A percentile compares a stretch with the other conserved stretches of the same genome.
phyloP scores from a whole-genome alignment of 2,797 vertebrate genomes.

The Synaphobranchus kaupii region DNA sequence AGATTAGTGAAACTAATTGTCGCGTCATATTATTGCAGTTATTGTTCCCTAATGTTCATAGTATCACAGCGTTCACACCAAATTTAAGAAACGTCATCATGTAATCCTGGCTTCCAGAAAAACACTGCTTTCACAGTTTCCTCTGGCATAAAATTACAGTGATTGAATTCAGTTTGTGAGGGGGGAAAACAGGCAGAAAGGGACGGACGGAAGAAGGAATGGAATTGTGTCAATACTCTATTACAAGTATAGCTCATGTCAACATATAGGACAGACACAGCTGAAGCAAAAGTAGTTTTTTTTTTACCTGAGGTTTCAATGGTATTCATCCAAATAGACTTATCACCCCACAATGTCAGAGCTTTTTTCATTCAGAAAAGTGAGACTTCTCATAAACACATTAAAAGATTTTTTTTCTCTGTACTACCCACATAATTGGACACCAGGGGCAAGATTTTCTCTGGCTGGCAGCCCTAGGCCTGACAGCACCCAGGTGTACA shows the following conservation, averaged over 20 bases:
- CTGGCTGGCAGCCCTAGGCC: slow-evolving; percentile 7
- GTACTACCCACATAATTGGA: slow-evolving; percentile 31
- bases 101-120: background rate
- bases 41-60: no score
- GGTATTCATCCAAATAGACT: slow-evolving; percentile 20
- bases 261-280: slow-evolving; percentile 10
- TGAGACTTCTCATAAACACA: slow-evolving; percentile 25
- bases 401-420: slow-evolving; percentile 10
- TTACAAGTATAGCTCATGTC: background rate
- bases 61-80: no score
- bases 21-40: no score
- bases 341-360: slow-evolving; percentile 14
- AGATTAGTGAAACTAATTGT: no score
- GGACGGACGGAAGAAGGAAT: background rate
- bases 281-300: slow-evolving; percentile 19
- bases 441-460: slow-evolving; percentile 30
- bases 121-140: background rate
- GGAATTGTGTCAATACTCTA: background rate
- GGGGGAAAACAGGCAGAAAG: background rate
- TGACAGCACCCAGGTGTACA: slow-evolving; percentile 29
- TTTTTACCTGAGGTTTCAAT: slow-evolving; percentile 25
- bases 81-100: no score
- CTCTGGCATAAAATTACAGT: background rate
- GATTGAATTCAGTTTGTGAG: background rate
- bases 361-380: slow-evolving; percentile 30